Conservation (phyloP, 2,888 invertebrate species). For the Hirtodrosophila trivittata region DNA sequence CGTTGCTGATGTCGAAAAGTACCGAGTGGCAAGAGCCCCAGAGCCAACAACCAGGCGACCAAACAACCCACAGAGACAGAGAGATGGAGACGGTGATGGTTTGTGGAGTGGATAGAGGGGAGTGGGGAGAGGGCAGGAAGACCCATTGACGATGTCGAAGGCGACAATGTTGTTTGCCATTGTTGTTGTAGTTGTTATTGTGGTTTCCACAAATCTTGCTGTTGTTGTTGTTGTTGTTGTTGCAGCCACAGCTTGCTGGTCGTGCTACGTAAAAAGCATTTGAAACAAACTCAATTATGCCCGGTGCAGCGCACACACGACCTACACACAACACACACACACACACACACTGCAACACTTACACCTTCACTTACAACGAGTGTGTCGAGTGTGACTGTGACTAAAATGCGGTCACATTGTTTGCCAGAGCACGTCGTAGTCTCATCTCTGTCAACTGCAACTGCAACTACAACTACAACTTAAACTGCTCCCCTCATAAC, state of each 20-base stretch:
- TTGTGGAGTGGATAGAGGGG: background rate
- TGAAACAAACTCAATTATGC: constrained; percentile 78
- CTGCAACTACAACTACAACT: background rate
- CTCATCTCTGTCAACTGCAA: constrained; percentile 25
- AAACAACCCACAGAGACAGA: constrained; percentile 24
- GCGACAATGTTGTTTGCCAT: constrained; percentile 68
- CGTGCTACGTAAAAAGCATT: constrained; percentile 77
- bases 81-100: background rate
- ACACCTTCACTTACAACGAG: constrained; percentile 35
- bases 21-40: constrained; percentile 48
- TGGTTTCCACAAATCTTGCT: constrained; percentile 25
- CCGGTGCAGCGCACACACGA: constrained; percentile 70
- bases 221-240: constrained; percentile 14
- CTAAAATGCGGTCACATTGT: constrained; percentile 81
- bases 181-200: background rate
- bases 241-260: constrained; percentile 38
- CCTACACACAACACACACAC: constrained; percentile 19
- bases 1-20: constrained; percentile 49
- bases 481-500: background rate
- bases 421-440: constrained; percentile 58
- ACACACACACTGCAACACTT: constrained; percentile 27
- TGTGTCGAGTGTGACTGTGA: constrained; percentile 71
- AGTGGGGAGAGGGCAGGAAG: constrained; percentile 1
- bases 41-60: constrained; percentile 33
- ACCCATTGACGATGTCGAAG: constrained; percentile 34